Conservation (phyloP, 30 jellyfish, hydroid and myxozoan genomes). For the Aurelia sp. region DNA sequence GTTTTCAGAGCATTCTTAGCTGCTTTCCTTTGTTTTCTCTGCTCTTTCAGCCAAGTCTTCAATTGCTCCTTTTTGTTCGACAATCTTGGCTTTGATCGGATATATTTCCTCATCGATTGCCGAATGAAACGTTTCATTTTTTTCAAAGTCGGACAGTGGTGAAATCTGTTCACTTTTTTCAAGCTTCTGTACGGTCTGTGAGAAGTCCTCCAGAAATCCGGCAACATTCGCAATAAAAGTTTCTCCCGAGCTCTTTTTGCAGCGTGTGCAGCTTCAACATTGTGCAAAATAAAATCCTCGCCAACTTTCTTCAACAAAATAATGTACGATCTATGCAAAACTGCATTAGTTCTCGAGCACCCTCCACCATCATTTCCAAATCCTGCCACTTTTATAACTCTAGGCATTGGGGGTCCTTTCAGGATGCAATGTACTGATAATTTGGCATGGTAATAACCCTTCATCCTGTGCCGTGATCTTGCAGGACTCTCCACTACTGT, state of each 20-base stretch:
- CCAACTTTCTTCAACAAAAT: constrained; percentile 24
- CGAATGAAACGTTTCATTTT: constrained; percentile 57
- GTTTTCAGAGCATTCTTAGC: constrained; percentile 18
- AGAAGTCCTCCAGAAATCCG: constrained; percentile 63
- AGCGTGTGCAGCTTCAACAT: constrained; percentile 51
- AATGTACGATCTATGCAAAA: constrained; percentile 51
- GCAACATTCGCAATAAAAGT: constrained; percentile 44
- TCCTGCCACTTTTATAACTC: constrained; percentile 49
- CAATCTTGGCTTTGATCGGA: constrained; percentile 59
- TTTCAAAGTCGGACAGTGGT: constrained; percentile 64
- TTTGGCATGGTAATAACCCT: constrained; percentile 56
- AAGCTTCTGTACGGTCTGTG: constrained; percentile 55
- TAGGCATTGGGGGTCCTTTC: constrained; percentile 66
- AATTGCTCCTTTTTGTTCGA: constrained; percentile 41
- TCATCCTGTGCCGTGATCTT: neutral
- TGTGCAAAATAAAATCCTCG: constrained; percentile 36
- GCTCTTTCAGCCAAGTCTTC: constrained; percentile 60
- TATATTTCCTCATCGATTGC: constrained; percentile 58
- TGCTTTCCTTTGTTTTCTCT: constrained; percentile 42
- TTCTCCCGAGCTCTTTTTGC: constrained; percentile 68
- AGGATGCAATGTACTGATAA: constrained; percentile 67
- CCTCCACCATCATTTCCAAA: constrained; percentile 81
- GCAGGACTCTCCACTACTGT: constrained; percentile 73
- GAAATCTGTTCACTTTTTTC: neutral
- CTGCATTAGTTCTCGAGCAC: constrained; percentile 71